Evolutionary conservation across 1,140 invertebrate species (phyloP), one percentile per base, ranked within the genome.

Genomic region (Homalodisca vitripennis): DNA sequence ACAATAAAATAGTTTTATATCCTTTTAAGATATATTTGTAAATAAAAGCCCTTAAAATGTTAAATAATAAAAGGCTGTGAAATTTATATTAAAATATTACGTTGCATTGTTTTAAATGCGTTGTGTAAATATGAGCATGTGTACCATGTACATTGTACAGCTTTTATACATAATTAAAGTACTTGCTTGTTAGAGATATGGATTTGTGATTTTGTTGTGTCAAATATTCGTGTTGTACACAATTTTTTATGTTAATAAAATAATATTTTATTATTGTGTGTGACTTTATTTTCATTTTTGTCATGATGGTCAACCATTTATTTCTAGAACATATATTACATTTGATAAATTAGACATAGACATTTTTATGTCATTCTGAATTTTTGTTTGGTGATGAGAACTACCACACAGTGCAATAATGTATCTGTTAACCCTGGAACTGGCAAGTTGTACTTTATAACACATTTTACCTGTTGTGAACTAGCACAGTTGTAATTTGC

Each of bases 121-220:
- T 22, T 30, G 22, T 60, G 55, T 60, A 60, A 26, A 60, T 60
- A 60, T 51, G 34, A 10, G 29, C 29, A 22, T 60, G 22, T 60
- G 55, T 60, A 60, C 55, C 29, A 60, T 60, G 55, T 60, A 60
- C 55, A 60, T 30, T 60, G 55, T 60, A 30, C 12, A 30, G 26
- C 26, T 3, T 60, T 60, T 60, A 10, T 51, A 51, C 3, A 20
- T 22, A 51, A 10, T 27, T 60, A 13, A 60, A 13, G 26, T 41
- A 41, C 34, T 17, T 41, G 34, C 17, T 41, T 6, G 17, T 41
- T 10, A 6, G 17, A 41, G 17, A 41, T 6, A 6, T 41, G 6
- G 34, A 6, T 41, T 41, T 17, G 34, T 41, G 34, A 41, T 41
- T 41, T 41, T 41, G 34, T 10, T 17, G 17, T 10, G 6, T 10